phyloP scores from a whole-genome alignment of 2,113 vertebrate genomes.

The Forbesichthys papilliferus region DNA sequence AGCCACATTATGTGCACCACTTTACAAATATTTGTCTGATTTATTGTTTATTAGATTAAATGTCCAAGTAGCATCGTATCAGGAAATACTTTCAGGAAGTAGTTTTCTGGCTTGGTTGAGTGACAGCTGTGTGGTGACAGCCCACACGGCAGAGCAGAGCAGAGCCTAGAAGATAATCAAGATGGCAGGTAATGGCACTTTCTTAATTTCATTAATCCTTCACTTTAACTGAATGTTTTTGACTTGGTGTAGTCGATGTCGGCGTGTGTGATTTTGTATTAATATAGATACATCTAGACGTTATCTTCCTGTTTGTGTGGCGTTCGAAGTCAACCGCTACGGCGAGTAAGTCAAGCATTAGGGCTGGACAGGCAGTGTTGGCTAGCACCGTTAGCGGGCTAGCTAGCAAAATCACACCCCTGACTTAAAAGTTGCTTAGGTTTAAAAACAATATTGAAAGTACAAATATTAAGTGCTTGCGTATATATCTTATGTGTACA shows the following conservation, averaged over 20 bases:
- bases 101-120: slow-evolving; percentile 59
- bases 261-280: rapidly evolving
- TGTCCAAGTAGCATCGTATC: slow-evolving; percentile 8
- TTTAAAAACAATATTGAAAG: background rate
- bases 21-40: background rate
- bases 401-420: slow-evolving; percentile 42
- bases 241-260: background rate
- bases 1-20: slow-evolving; percentile 30
- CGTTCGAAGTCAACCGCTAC: slow-evolving; percentile 20
- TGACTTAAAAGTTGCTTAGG: slow-evolving; percentile 34
- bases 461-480: background rate
- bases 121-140: slow-evolving; percentile 77
- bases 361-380: slow-evolving; percentile 60
- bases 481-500: background rate
- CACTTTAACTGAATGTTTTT: background rate
- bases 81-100: slow-evolving; percentile 77
- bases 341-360: slow-evolving; percentile 50
- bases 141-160: slow-evolving; percentile 71
- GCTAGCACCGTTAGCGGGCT: slow-evolving; percentile 45
- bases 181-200: slow-evolving; percentile 80
- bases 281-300: background rate
- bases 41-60: slow-evolving; percentile 15
- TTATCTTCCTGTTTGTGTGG: background rate
- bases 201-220: slow-evolving; percentile 38
- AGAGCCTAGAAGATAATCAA: slow-evolving; percentile 75